phyloP scores from a whole-genome alignment of 2,797 vertebrate genomes.

The Euthynnus affinis region DNA sequence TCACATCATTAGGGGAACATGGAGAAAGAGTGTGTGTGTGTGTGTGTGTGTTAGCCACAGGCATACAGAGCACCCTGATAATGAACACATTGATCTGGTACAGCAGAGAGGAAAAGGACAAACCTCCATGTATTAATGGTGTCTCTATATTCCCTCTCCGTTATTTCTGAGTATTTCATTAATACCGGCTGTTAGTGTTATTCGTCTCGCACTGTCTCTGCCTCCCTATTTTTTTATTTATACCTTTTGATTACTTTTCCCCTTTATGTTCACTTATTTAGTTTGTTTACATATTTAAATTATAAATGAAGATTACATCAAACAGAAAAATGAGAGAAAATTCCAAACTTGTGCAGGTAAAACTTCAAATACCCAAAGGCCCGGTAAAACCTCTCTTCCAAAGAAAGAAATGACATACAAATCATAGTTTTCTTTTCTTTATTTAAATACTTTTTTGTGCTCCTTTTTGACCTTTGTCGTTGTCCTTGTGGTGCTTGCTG shows the following conservation, averaged over 20 bases:
- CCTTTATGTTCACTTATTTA: slow-evolving; percentile 10
- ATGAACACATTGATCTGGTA: slow-evolving; percentile 79
- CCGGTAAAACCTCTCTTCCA: neutral
- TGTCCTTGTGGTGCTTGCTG: neutral
- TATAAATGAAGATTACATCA: slow-evolving; percentile 35
- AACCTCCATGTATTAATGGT: slow-evolving; percentile 53
- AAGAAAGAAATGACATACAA: neutral
- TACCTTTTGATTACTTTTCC: slow-evolving; percentile 24
- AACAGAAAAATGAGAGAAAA: slow-evolving; percentile 18
- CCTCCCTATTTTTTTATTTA: slow-evolving; percentile 1
- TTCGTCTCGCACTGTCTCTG: slow-evolving; percentile 33
- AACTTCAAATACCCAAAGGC: neutral
- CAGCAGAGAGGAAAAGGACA: slow-evolving; percentile 66
- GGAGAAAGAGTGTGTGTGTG: slow-evolving; percentile 26
- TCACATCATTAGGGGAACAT: slow-evolving; percentile 54
- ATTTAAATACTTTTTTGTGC: neutral
- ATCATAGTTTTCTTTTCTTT: neutral
- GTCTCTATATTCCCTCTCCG: slow-evolving; percentile 26
- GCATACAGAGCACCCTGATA: slow-evolving; percentile 69
- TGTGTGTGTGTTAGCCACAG: slow-evolving; percentile 47
- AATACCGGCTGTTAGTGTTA: slow-evolving; percentile 14
- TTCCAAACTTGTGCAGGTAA: slow-evolving; percentile 33
- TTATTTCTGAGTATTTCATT: slow-evolving; percentile 47
- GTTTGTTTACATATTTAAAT: slow-evolving; percentile 52
- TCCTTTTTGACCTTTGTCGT: neutral